A percentile compares a stretch with the other conserved stretches of the same genome.
These are phyloP conservation scores for Drosophila lacertosa DNA, from an alignment of 1,140 invertebrate genomes.

Conservation along the genomic window DNA sequence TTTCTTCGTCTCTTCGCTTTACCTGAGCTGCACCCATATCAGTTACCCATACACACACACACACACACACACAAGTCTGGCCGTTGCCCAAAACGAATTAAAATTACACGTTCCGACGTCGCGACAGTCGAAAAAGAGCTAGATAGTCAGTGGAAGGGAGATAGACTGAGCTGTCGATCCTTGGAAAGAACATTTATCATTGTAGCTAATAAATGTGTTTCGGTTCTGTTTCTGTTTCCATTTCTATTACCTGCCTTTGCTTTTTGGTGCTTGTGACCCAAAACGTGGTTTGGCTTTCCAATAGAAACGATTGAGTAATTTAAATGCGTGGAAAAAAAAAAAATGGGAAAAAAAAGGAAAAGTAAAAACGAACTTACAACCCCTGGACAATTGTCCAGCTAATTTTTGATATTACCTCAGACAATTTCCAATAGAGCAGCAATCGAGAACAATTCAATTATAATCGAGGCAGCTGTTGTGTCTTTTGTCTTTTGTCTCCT, in stretches of 20 bases:
- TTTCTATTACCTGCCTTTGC: conserved; percentile 63
- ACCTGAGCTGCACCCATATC: conserved; percentile 76
- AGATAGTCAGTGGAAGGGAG: conserved; percentile 7
- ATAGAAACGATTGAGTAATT: conserved; percentile 71
- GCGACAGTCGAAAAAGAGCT: conserved; percentile 24
- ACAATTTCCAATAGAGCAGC: conserved; percentile 42
- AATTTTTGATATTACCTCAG: conserved; percentile 35
- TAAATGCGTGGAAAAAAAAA: conserved; percentile 58
- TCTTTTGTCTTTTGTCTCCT: conserved; percentile 14
- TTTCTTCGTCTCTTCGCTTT: conserved; percentile 4
- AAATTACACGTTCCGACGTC: conserved; percentile 71
- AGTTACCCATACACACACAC: conserved; percentile 46
- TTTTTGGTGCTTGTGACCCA: conserved; percentile 26
- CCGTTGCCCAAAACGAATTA: conserved; percentile 76
- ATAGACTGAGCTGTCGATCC: conserved; percentile 45
- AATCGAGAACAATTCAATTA: conserved; percentile 45
- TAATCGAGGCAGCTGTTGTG: conserved; percentile 43
- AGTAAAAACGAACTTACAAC: conserved; percentile 20
- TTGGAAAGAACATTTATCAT: conserved; percentile 76
- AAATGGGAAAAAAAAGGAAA: conserved; percentile 10
- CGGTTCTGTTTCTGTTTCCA: conserved; percentile 65
- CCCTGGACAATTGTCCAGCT: conserved; percentile 38
- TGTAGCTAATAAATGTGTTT: conserved; percentile 79
- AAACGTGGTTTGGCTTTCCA: conserved; percentile 47
- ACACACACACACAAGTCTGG: conserved; percentile 4